Base-by-base conservation (phyloP, 1,140 invertebrate species). In the Protaetia brevitarsis region DNA sequence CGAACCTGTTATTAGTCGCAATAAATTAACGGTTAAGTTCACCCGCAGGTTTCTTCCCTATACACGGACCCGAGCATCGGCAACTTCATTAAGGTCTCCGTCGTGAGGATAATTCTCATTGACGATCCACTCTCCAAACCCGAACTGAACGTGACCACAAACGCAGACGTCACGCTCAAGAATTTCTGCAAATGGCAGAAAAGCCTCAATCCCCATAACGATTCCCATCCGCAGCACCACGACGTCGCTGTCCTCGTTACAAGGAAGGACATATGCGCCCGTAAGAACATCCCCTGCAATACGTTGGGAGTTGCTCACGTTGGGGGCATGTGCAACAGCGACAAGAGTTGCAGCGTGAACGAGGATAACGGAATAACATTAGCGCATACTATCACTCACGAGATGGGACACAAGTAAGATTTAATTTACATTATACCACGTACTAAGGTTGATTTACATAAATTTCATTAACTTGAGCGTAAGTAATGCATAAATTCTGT, bases 161-260 rank as follows among this genome's bases (percentile, higher is more conserved):
- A 94, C 77, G 93, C 93, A 0, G 92, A 95, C 74, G 82, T 85
- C 65, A 93, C 92, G 2, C 82, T 96, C 27, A 84, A 87, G 63
- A 91, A 88, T 71, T 96, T 96, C 79, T 96, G 94, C 79, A 86
- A 87, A 70, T 95, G 92, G 89, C 94, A 96, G 77, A 85, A 88
- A 70, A 85, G 84, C 59, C 79, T 91, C 58, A 95, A 96, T 79
- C 89, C 89, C 0, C 79, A 82, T 26, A 85, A 90, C 70, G 92
- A 95, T 68, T 82, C 85, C 2, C 88, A 95, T 80, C 92, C 93
- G 3, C 88, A 94, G 74, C 95, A 97, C 74, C 95, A 97, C 77
- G 95, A 97, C 74, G 92, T 96, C 0, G 95, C 94, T 34, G 89
- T 97, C 70, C 82, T 97, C 3, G 84, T 97, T 23, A 97, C 95